phyloP scores from a whole-genome alignment of 2,113 vertebrate genomes.

The Nothobranchius furzeri region DNA sequence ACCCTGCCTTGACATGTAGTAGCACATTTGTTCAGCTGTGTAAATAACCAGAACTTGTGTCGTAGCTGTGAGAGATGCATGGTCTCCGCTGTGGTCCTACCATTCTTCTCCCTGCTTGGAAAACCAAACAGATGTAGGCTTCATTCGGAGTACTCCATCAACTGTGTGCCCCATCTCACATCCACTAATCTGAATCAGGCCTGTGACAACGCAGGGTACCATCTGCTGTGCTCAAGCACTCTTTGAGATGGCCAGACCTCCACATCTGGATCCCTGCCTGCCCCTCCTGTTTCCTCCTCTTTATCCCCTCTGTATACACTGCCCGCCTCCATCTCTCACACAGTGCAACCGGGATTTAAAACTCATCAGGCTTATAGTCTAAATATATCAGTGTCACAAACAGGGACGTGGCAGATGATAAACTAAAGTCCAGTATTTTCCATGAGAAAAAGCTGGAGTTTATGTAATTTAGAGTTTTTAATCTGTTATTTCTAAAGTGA shows the following conservation, averaged over 20 bases:
- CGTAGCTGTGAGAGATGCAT: constrained; percentile 11
- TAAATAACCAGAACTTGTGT: neutral
- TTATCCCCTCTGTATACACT: constrained; percentile 39
- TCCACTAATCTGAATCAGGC: constrained; percentile 55
- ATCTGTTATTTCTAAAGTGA: too few relatives aligned
- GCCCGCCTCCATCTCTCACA: constrained; percentile 28
- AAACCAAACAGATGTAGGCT: constrained; percentile 67
- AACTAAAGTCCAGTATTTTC: constrained; percentile 9
- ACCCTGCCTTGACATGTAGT: too few relatives aligned
- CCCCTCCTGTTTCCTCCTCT: constrained; percentile 36
- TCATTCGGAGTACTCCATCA: constrained; percentile 39
- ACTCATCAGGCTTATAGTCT: constrained; percentile 42
- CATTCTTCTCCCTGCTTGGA: constrained; percentile 23
- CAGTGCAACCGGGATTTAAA: constrained; percentile 46
- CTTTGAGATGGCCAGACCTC: constrained; percentile 45
- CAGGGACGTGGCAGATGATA: constrained; percentile 16
- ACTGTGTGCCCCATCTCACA: constrained; percentile 47
- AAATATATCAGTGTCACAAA: constrained; percentile 40
- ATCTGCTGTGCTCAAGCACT: constrained; percentile 56
- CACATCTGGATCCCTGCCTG: constrained; percentile 64
- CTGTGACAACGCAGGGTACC: constrained; percentile 50
- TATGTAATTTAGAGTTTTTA: neutral
- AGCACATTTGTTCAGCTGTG: neutral
- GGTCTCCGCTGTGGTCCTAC: constrained; percentile 8
- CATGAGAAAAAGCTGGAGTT: neutral